phyloP scores from a whole-genome alignment of 35 echinoderm and acorn worm genomes.

The Apostichopus japonicus region DNA sequence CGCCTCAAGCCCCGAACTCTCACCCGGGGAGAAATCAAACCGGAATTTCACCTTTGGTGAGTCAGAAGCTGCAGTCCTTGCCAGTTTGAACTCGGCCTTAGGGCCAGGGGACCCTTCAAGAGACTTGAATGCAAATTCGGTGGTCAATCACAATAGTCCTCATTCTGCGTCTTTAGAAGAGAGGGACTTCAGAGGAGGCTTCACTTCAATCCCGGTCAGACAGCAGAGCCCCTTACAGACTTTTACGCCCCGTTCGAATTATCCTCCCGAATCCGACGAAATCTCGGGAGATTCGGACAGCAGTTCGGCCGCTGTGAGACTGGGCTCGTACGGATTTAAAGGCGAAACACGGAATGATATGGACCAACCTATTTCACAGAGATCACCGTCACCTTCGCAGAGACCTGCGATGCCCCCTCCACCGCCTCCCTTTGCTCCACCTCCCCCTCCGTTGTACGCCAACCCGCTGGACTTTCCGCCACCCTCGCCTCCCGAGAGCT shows the following conservation, averaged over 20 bases:
- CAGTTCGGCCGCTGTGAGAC: background rate
- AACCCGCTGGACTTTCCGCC: background rate
- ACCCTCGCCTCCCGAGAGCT: slow-evolving; percentile 3
- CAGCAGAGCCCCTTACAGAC: slow-evolving; percentile 22
- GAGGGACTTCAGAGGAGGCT: slow-evolving; percentile 46
- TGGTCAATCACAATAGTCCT: background rate
- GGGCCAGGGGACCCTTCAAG: background rate
- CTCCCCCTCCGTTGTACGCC: slow-evolving; percentile 18
- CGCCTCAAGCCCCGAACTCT: slow-evolving; percentile 29
- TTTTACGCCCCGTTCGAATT: slow-evolving; percentile 1
- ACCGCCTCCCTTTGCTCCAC: slow-evolving; percentile 45
- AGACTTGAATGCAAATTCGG: slow-evolving; percentile 30
- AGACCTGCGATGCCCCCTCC: slow-evolving; percentile 47
- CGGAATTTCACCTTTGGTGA: slow-evolving; percentile 20
- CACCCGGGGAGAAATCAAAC: background rate
- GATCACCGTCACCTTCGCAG: background rate
- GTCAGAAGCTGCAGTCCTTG: slow-evolving; percentile 25
- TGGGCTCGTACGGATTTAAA: slow-evolving; percentile 35
- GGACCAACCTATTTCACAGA: background rate
- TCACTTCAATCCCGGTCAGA: slow-evolving; percentile 28
- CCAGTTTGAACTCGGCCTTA: slow-evolving; percentile 32
- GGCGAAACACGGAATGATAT: background rate
- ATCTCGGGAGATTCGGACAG: slow-evolving; percentile 28
- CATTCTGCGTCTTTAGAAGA: background rate
- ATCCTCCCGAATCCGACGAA: background rate